phyloP scores from a whole-genome alignment of 2,888 invertebrate species.

The Cosmorhoe ocellata region DNA sequence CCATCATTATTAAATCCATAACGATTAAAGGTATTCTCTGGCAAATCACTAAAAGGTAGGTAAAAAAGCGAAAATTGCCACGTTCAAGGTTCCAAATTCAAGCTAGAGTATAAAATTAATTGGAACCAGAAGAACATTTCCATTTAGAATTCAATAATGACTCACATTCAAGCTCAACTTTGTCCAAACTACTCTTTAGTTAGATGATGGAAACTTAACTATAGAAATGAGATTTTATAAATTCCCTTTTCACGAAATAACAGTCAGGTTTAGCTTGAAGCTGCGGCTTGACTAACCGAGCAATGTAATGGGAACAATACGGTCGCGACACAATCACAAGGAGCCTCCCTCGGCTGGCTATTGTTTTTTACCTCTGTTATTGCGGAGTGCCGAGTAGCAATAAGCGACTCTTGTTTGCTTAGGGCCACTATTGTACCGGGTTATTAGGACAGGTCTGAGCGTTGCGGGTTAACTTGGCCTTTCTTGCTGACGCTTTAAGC shows the following conservation, averaged over 20 bases:
- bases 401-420: constrained; percentile 72
- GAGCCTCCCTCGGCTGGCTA: constrained; percentile 55
- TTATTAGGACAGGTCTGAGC: constrained; percentile 71
- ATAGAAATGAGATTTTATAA: constrained; percentile 41
- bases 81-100: no score
- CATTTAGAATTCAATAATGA: constrained; percentile 10
- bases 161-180: constrained; percentile 18
- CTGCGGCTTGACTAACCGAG: constrained; percentile 57
- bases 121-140: not conserved
- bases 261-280: constrained; percentile 47
- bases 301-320: constrained; percentile 65
- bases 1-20: no score
- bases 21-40: no score
- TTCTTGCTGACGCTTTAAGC: constrained; percentile 43
- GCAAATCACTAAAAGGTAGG: no score
- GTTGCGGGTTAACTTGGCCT: constrained; percentile 47
- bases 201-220: constrained; percentile 44
- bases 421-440: constrained; percentile 71
- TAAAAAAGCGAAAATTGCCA: no score
- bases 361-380: constrained; percentile 71
- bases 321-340: constrained; percentile 63
- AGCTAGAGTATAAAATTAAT: no score
- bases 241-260: constrained; percentile 41
- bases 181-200: constrained; percentile 9
- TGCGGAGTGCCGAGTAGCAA: constrained; percentile 72